Evolutionary conservation across 2,113 vertebrate genomes (phyloP), one percentile per base, ranked within the genome.

Genomic region (Zonotrichia leucophrys): DNA sequence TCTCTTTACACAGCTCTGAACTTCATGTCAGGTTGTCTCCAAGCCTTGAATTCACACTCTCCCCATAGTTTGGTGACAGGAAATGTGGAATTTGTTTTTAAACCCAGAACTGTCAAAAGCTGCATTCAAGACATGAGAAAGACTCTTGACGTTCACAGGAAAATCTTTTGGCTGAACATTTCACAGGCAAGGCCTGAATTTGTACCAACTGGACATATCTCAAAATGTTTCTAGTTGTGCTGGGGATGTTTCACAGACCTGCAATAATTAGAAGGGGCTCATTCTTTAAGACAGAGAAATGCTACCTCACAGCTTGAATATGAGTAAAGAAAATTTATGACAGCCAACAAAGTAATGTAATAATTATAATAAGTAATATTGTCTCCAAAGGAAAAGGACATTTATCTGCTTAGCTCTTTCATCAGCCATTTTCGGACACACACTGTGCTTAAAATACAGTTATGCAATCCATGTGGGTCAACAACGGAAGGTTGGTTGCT

Each of bases 401-500:
- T 93, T 68, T 52, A 77, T 90, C 93, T 96, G 20, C 66, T 79
- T 79, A 73, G 83, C 64, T 94, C 81, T 96, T 96, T 96, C 89
- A 95, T 94, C 92, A 95, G 74, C 78, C 21, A 0, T 94, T 94
- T 95, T 95, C 1, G 0, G 81, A 80, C 78, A 74, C 91, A 90
- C 89, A 87, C 83, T 90, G 74, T 91, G 82, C 84, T 70, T 94
- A 89, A 94, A 96, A 87, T 50, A 52, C 60, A 80, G 92, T 96
- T 96, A 89, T 77, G 82, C 91, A 96, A 96, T 58, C 35, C 63
- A 7, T 83, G 87, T 79, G 88, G 90, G 80, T 90, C 90, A 93
- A 84, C 88, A 96, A 13, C 23, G 4, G 91, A 91, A 91, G 94
- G 74, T 67, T 95, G 89, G 85, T 96, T 97, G 87, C 92, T 96